phyloP scores from a whole-genome alignment of 2,113 vertebrate species.

The Heliornis fulica region DNA sequence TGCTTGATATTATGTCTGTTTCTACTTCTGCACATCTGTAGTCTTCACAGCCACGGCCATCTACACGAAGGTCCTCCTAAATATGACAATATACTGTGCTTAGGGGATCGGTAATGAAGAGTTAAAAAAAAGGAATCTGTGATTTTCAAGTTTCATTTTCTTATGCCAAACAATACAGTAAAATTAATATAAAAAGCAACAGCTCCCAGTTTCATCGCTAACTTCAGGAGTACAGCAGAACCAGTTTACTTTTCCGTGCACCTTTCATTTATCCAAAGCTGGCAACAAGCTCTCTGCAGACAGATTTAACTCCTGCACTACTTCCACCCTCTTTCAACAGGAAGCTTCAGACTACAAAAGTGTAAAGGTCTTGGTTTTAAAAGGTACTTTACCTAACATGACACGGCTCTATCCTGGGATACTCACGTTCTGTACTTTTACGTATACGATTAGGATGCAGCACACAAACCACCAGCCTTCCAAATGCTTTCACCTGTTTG shows the following conservation, averaged over 20 bases:
- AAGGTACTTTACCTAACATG: not conserved
- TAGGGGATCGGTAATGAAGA: not conserved
- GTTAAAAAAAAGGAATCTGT: not conserved
- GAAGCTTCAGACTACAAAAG: not conserved
- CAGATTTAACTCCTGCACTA: not conserved
- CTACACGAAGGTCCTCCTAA: slow-evolving; percentile 92
- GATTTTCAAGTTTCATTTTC: not conserved
- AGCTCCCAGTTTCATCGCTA: not conserved
- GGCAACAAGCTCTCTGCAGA: not conserved
- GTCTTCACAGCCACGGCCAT: slow-evolving; percentile 94
- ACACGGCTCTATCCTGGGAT: not conserved
- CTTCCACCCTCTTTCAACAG: not conserved
- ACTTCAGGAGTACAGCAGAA: not conserved
- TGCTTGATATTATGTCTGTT: slow-evolving; percentile 96
- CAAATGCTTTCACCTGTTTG: not conserved
- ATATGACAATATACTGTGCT: not conserved
- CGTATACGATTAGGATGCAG: not conserved
- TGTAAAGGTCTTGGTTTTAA: not conserved
- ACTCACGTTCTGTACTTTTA: not conserved
- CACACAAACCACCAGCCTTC: not conserved
- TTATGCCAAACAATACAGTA: not conserved
- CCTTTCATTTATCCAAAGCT: not conserved
- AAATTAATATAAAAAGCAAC: not conserved
- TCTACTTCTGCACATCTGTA: slow-evolving; percentile 93
- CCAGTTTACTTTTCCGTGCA: not conserved